These are phyloP conservation scores for Trematocara stigmaticum DNA, from an alignment of 2,113 vertebrate species.

Conservation along the genomic window DNA sequence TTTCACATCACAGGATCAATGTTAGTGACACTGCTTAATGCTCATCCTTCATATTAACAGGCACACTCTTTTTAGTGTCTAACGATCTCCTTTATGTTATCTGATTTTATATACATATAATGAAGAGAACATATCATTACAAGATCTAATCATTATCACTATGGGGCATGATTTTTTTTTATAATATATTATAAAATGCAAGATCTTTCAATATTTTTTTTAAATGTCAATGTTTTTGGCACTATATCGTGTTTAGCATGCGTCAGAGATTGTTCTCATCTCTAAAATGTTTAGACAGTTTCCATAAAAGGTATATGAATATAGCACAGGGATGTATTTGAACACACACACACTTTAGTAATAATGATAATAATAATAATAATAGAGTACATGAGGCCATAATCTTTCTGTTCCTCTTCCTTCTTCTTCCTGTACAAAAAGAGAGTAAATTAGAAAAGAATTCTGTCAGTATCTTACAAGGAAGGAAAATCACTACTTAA, in stretches of 20 bases:
- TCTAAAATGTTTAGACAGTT: background rate
- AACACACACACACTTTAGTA: background rate
- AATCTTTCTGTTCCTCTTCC: constrained; percentile 44
- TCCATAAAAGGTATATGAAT: background rate
- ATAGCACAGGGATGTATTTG: background rate
- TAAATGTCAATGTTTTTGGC: background rate
- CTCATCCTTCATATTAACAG: background rate
- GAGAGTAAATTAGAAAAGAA: background rate
- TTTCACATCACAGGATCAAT: background rate
- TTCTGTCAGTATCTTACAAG: background rate
- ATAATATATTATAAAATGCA: background rate
- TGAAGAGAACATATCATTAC: background rate
- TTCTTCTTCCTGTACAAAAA: constrained; percentile 38
- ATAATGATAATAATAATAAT: background rate
- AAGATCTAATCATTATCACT: background rate
- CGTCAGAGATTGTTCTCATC: background rate
- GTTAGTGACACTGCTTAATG: background rate
- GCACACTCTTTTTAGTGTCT: constrained; percentile 27
- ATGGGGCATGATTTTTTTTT: background rate
- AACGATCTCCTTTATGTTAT: background rate
- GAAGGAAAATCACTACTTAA: background rate
- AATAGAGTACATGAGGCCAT: background rate
- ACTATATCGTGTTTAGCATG: background rate
- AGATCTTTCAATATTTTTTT: background rate
- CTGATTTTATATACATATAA: background rate